Evolutionary conservation across 2,113 vertebrate genomes (phyloP), one percentile per base, ranked within the genome.

Genomic region (Thunnus maccoyii): DNA sequence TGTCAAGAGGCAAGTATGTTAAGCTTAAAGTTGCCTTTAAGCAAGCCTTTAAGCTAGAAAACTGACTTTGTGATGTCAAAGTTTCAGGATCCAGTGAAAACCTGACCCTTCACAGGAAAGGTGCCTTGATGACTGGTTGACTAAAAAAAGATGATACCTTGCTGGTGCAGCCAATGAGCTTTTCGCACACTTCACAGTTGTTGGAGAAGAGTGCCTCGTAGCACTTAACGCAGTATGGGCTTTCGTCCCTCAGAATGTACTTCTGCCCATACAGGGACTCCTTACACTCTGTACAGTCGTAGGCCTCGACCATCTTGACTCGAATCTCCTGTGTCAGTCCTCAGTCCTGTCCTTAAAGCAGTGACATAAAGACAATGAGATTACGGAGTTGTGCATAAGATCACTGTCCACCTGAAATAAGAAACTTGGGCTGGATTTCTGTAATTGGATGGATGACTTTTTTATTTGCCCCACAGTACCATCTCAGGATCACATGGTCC

Each of bases 221-320:
- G 92, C 98, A 99, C 74, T 95, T 94, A 48, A 99, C 93, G 1
- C 98, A 99, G 93, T 96, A 96, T 1, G 97, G 96, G 60, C 88
- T 96, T 18, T 98, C 97, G 57, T 99, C 97, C 80, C 91, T 93
- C 78, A 99, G 94, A 78, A 99, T 95, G 51, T 99, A 99, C 89
- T 98, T 99, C 70, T 96, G 96, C 67, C 98, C 97, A 25, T 96
- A 98, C n/a, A 99, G 92, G 5, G 97, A 96, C 69, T 96, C 95
- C 20, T 95, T 91, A 78, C 98, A 99, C 74, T 98, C 94, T 55
- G 95, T 93, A 85, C 98, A 99, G 88, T 99, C 96, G 22, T 97
- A 98, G 46, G 92, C 94, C 60, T 99, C 98, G 0, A 95, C 95
- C 97, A 99, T 99, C 44, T 55, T 95, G 88, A 62, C 82, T 82